Percentiles rank a stretch among this genome's conserved stretches.
Conservation (phyloP, 2,797 vertebrate genomes). For the Catharus ustulatus region DNA sequence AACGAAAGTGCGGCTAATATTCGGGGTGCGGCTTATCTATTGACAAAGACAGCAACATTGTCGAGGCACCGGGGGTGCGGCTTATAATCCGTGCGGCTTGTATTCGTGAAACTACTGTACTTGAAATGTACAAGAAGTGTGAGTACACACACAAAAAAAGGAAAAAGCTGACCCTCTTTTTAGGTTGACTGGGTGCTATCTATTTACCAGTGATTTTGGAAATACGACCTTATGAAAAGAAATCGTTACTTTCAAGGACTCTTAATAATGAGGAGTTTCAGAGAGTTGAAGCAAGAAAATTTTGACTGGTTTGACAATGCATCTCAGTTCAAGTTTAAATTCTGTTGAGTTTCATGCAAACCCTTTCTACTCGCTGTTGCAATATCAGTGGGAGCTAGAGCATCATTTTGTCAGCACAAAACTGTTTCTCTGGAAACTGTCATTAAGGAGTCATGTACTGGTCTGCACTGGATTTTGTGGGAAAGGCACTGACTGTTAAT, state of each 20-base stretch:
- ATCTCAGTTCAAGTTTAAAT: background rate
- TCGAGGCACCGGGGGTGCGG: no score
- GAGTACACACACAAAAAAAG: background rate
- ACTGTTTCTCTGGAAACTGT: conserved; percentile 1
- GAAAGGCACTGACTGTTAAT: conserved; percentile 7
- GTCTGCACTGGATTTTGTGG: background rate
- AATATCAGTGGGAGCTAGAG: background rate
- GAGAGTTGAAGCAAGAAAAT: background rate
- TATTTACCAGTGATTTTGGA: background rate
- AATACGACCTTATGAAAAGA: background rate
- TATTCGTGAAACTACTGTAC: no score
- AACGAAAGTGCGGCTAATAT: no score
- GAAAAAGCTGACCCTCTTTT: background rate
- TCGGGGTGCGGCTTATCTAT: no score
- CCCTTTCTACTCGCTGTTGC: background rate
- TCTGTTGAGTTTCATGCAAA: background rate
- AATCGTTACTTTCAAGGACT: background rate
- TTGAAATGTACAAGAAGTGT: background rate
- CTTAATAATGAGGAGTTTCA: background rate
- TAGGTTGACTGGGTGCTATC: background rate
- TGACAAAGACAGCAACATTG: no score
- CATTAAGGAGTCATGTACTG: background rate
- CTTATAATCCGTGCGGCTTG: no score
- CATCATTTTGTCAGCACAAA: background rate
- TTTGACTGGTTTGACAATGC: background rate